Evolutionary conservation across 2,888 invertebrate species (phyloP).

Genomic region (Watsonalla cultraria): DNA sequence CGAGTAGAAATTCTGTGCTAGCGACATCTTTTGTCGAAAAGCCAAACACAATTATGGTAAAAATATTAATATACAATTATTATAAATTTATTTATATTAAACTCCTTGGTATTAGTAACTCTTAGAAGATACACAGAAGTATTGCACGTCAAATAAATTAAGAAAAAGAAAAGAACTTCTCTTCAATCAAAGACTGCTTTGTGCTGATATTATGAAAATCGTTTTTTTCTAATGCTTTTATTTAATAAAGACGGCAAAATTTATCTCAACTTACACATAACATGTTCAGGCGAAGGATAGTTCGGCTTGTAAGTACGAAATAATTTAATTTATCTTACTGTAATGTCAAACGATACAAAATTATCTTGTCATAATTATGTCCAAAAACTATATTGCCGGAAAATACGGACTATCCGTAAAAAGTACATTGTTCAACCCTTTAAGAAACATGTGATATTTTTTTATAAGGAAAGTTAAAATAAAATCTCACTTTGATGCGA

Average conservation of each 20-base stretch:
- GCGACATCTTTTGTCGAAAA: background rate
- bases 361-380: no score
- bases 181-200: slow-evolving; percentile 17
- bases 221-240: slow-evolving; percentile 22
- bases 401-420: no score
- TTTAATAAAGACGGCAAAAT: slow-evolving; percentile 15
- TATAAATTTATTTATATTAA: no score
- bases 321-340: background rate
- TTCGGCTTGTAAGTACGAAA: slow-evolving; percentile 38
- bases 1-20: slow-evolving; percentile 10
- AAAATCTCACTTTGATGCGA: no score
- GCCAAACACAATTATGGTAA: background rate
- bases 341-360: background rate
- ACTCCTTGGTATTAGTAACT: background rate
- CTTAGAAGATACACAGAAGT: slow-evolving; percentile 2
- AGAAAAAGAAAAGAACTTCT: slow-evolving; percentile 31
- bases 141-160: slow-evolving; percentile 13
- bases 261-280: slow-evolving; percentile 20
- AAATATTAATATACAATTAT: no score
- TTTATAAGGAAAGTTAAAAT: no score
- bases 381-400: no score
- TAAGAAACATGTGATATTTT: no score
- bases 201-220: slow-evolving; percentile 18
- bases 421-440: no score
- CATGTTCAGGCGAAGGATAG: slow-evolving; percentile 44